Conservation (phyloP, 2,797 vertebrate genomes). For the Poeciliopsis paucimaculata region DNA sequence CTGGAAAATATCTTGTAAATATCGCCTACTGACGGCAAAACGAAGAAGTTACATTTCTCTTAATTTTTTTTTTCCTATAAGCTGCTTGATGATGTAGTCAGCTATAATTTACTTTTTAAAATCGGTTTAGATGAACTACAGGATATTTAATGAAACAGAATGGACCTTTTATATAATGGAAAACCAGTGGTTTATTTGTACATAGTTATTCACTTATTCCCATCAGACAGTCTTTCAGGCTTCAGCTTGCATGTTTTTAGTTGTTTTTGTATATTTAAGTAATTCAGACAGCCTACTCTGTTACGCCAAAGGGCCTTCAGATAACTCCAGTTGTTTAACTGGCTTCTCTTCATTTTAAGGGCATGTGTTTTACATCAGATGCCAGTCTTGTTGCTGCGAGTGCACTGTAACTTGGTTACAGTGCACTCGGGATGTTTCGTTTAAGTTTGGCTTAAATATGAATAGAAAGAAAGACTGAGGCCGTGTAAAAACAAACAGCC, state of each 20-base stretch:
- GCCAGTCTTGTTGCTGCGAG: slow-evolving; percentile 54
- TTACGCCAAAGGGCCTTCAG: slow-evolving; percentile 31
- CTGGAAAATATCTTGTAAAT: slow-evolving; percentile 1
- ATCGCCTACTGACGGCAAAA: neutral
- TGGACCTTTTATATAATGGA: slow-evolving; percentile 32
- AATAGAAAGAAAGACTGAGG: slow-evolving; percentile 30
- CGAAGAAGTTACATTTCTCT: neutral
- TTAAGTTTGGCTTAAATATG: slow-evolving; percentile 52
- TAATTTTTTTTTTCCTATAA: neutral
- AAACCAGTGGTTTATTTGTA: slow-evolving; percentile 16
- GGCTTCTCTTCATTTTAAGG: slow-evolving; percentile 53
- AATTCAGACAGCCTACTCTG: slow-evolving; percentile 33
- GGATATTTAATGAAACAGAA: slow-evolving; percentile 22
- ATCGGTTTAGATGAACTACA: slow-evolving; percentile 4
- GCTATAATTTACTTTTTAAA: neutral
- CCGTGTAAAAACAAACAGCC: slow-evolving; percentile 15
- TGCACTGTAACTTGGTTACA: neutral
- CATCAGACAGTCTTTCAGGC: neutral
- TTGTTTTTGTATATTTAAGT: slow-evolving; percentile 59
- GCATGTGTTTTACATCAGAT: slow-evolving; percentile 72
- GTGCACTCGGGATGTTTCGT: too few relatives aligned
- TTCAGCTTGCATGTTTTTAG: slow-evolving; percentile 24
- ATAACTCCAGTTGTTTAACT: slow-evolving; percentile 39
- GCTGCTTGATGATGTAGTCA: slow-evolving; percentile 1
- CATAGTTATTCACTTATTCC: slow-evolving; percentile 1